These are phyloP conservation scores for Brachionus sp. DNA, from an alignment of 1,140 invertebrate species.

Conservation along the genomic window DNA sequence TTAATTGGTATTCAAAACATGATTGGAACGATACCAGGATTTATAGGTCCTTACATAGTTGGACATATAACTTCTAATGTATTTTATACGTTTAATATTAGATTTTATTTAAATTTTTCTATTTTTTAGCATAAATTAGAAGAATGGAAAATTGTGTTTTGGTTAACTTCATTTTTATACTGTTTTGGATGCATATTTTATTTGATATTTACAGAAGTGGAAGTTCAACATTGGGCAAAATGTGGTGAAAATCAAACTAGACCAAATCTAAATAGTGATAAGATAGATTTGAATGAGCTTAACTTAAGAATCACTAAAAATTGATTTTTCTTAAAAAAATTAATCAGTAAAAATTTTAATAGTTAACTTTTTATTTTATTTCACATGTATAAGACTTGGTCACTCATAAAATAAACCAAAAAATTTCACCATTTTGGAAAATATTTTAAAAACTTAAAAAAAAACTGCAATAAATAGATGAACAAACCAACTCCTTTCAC, in stretches of 20 bases:
- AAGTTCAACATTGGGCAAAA: conserved; percentile 31
- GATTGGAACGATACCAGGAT: conserved; percentile 21
- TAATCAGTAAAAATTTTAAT: too few relatives aligned
- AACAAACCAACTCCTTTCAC: too few relatives aligned
- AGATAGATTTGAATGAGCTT: neutral
- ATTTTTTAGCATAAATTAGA: conserved; percentile 11
- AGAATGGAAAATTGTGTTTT: conserved; percentile 33
- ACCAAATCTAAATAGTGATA: neutral
- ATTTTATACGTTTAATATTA: neutral
- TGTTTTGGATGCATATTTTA: conserved; percentile 26
- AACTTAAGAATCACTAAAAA: neutral
- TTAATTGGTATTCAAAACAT: conserved; percentile 39
- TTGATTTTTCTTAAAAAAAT: neutral
- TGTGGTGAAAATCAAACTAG: neutral
- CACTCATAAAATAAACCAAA: too few relatives aligned
- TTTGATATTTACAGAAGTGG: neutral
- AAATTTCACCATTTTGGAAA: too few relatives aligned
- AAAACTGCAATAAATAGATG: too few relatives aligned
- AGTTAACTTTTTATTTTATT: too few relatives aligned
- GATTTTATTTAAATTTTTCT: neutral
- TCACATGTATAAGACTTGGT: too few relatives aligned
- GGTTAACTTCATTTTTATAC: conserved; percentile 27
- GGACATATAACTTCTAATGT: conserved; percentile 11
- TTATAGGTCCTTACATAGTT: conserved; percentile 25
- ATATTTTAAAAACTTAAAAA: too few relatives aligned